These are phyloP conservation scores for Ispidina picta DNA, from an alignment of 2,797 vertebrate genomes.

Conservation along the genomic window DNA sequence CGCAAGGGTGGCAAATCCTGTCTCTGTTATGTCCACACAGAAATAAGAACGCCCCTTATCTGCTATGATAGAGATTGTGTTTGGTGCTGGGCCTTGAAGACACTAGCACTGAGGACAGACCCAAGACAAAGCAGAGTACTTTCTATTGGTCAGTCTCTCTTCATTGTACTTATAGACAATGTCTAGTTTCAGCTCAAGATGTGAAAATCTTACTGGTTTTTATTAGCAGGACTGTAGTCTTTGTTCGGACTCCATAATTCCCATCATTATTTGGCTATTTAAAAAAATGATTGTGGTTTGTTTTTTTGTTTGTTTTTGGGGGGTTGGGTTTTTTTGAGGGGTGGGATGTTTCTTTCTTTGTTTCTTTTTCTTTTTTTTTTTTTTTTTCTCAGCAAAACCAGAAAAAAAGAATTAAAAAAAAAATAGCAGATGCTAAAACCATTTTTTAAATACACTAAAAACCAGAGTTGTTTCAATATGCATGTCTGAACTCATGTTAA, in stretches of 20 bases:
- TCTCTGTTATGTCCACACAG: neutral
- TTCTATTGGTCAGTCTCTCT: neutral
- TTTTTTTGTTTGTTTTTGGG: too few species aligned
- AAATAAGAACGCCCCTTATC: neutral
- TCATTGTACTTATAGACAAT: neutral
- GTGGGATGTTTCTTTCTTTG: neutral
- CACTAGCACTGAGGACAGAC: neutral
- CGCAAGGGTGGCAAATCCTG: neutral
- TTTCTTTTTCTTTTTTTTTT: too few species aligned
- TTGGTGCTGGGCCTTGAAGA: neutral
- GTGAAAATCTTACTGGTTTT: neutral
- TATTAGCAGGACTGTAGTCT: neutral
- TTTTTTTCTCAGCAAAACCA: neutral
- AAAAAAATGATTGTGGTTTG: neutral
- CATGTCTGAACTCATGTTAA: neutral
- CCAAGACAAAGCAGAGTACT: neutral
- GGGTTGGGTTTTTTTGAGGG: too few species aligned
- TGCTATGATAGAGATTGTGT: neutral
- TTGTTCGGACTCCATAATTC: neutral
- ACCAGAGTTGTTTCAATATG: neutral
- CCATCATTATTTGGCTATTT: neutral
- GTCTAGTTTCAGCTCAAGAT: neutral
- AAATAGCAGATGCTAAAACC: neutral
- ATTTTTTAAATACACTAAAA: constrained; percentile 11
- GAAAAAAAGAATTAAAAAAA: neutral